Base-by-base conservation (phyloP, 2,888 invertebrate genomes). In the Eupithecia vulgata region DNA sequence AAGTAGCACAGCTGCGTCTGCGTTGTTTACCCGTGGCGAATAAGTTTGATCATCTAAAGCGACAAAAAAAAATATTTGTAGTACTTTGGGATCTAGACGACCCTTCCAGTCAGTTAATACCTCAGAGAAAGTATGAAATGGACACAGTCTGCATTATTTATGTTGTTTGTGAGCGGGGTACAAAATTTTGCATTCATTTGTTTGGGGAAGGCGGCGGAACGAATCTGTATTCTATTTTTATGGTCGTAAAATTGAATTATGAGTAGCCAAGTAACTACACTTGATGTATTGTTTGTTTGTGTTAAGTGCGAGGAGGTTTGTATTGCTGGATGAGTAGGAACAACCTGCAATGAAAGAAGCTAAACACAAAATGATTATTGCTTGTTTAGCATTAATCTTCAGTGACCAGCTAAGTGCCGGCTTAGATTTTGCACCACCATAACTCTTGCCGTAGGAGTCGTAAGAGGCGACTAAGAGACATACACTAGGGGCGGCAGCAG, bases 91-190 rank as follows among this genome's bases (percentile, higher is more conserved):
- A 25, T 5, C 15, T 64, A 64, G 1, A 21, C 12, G n/a, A 4
- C 70, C 35, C 57, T 69, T 74, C 74, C 71, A 74, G 74, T 71
- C 17, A 37, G n/a, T 52, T 21, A 65, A 52, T 71, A 73, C 71
- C 72, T 77, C 77, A 61, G 83, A 87, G 84, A 88, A 87, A 88
- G 85, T 87, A 85, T 86, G 83, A 85, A 87, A 89, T 86, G 85
- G 87, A 87, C 84, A 86, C 81, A 80, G 77, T 78, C 73, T 89
- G 85, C 87, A 89, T 90, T 86, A 90, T 89, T 88, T 86, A 90
- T 84, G 75, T 83, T 83, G 87, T 84, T 87, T 85, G 82, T 81
- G 83, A 84, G 81, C 81, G 80, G 82, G 84, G 83, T 83, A 81
- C 84, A 81, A 84, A 82, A 85, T 86, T 86, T 85, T 84, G 82